Conservation (phyloP, 53 echinoderm and acorn worm genomes). For the Stichopus horrens region DNA sequence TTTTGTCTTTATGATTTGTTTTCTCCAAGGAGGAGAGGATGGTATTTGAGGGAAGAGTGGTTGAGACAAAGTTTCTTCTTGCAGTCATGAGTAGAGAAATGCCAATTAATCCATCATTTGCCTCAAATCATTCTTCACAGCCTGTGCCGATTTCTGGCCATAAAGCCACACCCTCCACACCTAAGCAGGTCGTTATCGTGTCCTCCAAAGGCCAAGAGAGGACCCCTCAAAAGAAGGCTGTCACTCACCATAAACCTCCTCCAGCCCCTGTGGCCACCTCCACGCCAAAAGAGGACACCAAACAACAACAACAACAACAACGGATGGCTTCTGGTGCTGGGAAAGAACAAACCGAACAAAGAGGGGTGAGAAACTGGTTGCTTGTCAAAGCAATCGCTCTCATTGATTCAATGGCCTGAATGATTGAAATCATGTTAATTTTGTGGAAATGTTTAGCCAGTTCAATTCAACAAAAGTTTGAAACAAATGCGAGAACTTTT, state of each 20-base stretch:
- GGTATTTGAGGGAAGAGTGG: too few species aligned
- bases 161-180: not conserved
- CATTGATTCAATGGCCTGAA: too few species aligned
- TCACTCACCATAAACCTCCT: slow-evolving; percentile 43
- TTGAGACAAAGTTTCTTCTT: too few species aligned
- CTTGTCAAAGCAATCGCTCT: too few species aligned
- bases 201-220: slow-evolving; percentile 42
- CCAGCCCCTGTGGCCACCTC: slow-evolving; percentile 23
- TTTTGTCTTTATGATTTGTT: too few species aligned
- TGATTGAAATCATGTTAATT: too few species aligned
- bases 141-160: not conserved
- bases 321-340: not conserved
- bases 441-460: too few species aligned
- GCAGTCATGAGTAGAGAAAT: too few species aligned
- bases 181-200: slow-evolving; percentile 22
- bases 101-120: too few species aligned
- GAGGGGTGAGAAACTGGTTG: not conserved
- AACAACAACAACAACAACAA: not conserved
- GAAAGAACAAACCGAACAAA: not conserved
- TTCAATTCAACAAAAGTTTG: too few species aligned
- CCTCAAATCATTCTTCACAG: not conserved
- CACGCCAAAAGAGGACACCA: slow-evolving; percentile 10
- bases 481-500: too few species aligned
- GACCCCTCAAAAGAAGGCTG: slow-evolving; percentile 46
- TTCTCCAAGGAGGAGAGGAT: too few species aligned